phyloP scores from a whole-genome alignment of 2,888 invertebrate genomes.

The Chrysopilus asiliformis region DNA sequence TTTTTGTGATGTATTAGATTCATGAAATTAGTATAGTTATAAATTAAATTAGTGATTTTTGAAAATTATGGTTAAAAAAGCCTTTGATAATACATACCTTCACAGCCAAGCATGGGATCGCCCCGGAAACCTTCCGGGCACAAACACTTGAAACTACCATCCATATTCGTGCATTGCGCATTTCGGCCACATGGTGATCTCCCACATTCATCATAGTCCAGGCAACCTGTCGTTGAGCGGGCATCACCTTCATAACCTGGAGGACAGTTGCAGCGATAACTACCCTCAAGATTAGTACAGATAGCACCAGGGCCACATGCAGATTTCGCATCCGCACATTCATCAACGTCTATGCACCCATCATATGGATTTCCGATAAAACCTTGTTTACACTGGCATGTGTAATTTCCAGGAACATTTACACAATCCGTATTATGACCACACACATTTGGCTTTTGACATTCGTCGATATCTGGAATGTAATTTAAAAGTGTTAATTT shows the following conservation, averaged over 20 bases:
- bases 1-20: neutral
- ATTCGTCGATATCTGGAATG: conserved; percentile 73
- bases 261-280: conserved; percentile 73
- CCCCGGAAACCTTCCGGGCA: conserved; percentile 76
- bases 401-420: conserved; percentile 77
- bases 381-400: conserved; percentile 70
- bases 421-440: conserved; percentile 68
- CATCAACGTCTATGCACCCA: conserved; percentile 70
- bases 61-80: too few species aligned
- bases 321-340: conserved; percentile 53
- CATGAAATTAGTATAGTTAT: too few species aligned
- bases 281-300: conserved; percentile 68
- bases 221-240: conserved; percentile 50
- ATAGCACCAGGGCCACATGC: conserved; percentile 68
- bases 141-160: conserved; percentile 64
- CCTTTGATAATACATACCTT: conserved; percentile 42
- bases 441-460: conserved; percentile 65
- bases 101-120: conserved; percentile 60
- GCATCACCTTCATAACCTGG: conserved; percentile 71
- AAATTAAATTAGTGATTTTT: too few species aligned
- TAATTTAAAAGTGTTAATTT: conserved; percentile 1
- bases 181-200: conserved; percentile 63
- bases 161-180: conserved; percentile 65
- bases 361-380: conserved; percentile 72
- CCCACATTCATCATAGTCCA: conserved; percentile 62